Evolutionary conservation across 1,140 invertebrate genomes (phyloP), one percentile per base, ranked within the genome.

Genomic region (Drosophila tristis): DNA sequence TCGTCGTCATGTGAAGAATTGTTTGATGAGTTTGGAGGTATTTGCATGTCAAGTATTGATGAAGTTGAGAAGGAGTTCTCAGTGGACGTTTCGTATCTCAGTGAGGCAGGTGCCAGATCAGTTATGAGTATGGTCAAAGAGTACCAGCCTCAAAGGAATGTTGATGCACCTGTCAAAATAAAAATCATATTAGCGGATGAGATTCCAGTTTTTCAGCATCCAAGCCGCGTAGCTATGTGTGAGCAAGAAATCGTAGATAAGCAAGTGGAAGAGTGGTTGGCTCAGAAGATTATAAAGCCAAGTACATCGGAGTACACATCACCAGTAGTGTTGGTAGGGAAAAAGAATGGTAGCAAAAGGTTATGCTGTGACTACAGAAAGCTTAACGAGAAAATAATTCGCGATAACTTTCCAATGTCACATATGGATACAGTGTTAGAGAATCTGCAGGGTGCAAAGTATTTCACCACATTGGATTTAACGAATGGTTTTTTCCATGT

Each of bases 401-500:
- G 35, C 7, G 56, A 58, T n/a, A 58, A 31, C 5, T 48, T 48
- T 5, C 15, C 11, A 16, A 31, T 25, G 26, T 25, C 16, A 31
- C 44, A 47, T 6, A 58, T 58, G 44, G 26, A 48, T 31, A 23
- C 31, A 2, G 56, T 48, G 5, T 26, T 60, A 0, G 9, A 60
- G 25, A 51, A 51, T 15, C 9, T 43, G 4, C 54, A 44, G 23
- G 23, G 54, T 56, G 54, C 35, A 29, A 23, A n/a, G 13, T 4
- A 9, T 16, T 29, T 47, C 8, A 47, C 25, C 1, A 20, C 31
- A 0, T 5, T 60, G 5, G 23, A 51, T 15, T 50, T 60, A 9
- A 51, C n/a, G 4, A 51, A 51, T 51, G 23, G 23, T 20, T 39
- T 51, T 50, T 51, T 51, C 29, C 20, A 60, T 16, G 23, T 50